phyloP scores from a whole-genome alignment of 1,140 invertebrate genomes.

The Anastrepha obliqua region DNA sequence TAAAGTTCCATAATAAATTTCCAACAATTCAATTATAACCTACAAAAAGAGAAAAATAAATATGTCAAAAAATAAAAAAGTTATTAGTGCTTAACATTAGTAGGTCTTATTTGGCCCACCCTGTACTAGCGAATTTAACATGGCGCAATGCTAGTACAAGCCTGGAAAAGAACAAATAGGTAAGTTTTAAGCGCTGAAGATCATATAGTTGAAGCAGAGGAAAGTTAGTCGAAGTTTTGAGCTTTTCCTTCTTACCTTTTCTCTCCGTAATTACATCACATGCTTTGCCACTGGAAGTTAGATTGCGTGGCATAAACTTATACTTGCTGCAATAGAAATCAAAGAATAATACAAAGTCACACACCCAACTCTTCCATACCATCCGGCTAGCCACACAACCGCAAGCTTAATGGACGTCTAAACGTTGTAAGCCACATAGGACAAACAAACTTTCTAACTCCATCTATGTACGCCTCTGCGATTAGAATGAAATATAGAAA shows the following conservation, averaged over 20 bases:
- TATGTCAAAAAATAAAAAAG: no score
- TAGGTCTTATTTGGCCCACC: no score
- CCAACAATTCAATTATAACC: no score
- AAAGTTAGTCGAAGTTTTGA: neutral
- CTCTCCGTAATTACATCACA: no score
- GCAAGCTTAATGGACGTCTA: constrained; percentile 47
- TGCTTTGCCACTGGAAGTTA: neutral
- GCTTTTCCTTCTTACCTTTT: neutral
- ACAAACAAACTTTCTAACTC: constrained; percentile 15
- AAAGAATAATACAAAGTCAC: neutral
- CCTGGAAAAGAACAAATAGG: neutral
- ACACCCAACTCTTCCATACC: neutral
- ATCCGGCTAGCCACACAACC: neutral
- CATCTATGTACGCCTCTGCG: neutral
- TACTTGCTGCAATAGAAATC: neutral
- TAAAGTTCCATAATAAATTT: no score
- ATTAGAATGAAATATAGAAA: neutral
- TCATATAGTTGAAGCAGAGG: neutral
- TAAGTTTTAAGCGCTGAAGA: neutral
- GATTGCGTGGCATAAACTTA: constrained; percentile 4
- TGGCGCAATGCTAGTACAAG: neutral
- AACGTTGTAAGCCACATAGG: constrained; percentile 38
- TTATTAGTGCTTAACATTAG: no score
- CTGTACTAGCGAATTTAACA: no score
- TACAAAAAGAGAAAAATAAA: no score